A percentile compares a stretch with the other conserved stretches of the same genome.
phyloP scores from a whole-genome alignment of 2,797 vertebrate genomes.

The Orestias chungarensis region DNA sequence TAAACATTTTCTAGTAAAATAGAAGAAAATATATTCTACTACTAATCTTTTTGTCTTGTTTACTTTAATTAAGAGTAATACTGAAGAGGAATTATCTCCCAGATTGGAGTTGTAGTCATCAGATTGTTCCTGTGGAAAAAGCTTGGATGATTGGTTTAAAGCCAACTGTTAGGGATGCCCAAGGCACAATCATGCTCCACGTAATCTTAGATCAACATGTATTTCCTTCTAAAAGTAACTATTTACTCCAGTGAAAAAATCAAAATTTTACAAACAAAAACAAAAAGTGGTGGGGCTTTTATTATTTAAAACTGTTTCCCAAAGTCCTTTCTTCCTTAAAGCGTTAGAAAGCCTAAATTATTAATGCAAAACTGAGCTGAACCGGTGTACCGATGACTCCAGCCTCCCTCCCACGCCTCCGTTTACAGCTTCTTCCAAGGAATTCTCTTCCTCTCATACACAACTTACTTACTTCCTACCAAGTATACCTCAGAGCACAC shows the following conservation, averaged over 20 bases:
- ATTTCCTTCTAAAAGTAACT: conserved; percentile 32
- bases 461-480: conserved; percentile 65
- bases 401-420: conserved; percentile 30
- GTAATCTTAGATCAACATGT: conserved; percentile 24
- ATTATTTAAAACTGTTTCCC: not conserved
- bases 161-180: not conserved
- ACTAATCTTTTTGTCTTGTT: not conserved
- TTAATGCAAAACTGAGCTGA: not conserved
- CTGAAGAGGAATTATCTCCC: conserved; percentile 4
- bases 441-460: not conserved
- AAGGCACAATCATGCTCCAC: conserved; percentile 17
- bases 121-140: not conserved
- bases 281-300: too few species aligned
- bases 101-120: conserved; percentile 1
- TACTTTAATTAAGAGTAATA: not conserved
- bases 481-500: conserved; percentile 81
- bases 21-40: not conserved
- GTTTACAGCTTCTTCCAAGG: conserved; percentile 21
- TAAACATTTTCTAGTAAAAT: conserved; percentile 4
- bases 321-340: not conserved
- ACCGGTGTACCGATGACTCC: not conserved
- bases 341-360: not conserved
- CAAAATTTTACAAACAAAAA: not conserved
- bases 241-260: conserved; percentile 83
- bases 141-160: not conserved